Base-by-base conservation (phyloP, 2,888 invertebrate species). In the Agriopis marginaria region DNA sequence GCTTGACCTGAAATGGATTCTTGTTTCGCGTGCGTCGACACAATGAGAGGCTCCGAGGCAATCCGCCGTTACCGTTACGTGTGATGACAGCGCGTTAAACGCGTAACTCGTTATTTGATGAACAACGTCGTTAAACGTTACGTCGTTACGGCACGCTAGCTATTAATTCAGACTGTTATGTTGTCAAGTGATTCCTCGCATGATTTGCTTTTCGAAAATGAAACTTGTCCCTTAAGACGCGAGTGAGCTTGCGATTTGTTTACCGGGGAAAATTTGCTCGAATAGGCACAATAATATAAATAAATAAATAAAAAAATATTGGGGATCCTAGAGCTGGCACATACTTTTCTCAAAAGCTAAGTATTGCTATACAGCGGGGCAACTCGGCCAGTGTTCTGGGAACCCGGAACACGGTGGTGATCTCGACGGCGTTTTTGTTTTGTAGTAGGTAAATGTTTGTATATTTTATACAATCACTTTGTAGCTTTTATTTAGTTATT, bases 11-110 rank as follows among this genome's bases (percentile, higher is more conserved):
- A 54, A 45, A 62, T 44, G 49, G 53, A 66, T 66, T 66, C 66
- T 59, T 54, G 47, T 63, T 55, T 70, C 63, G 70, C 70, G 70
- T 66, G 70, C 54, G 23, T 55, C 42, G 17, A 39, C 55, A 53
- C 66, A 70, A 66, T 66, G 66, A 62, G 55, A 44, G 14, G 50
- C 65, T 58, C 65, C 55, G 47, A 59, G 39, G 64, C 55, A 61
- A 61, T 68, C 54, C 59, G 45, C 49, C 62, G 53, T 53, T 44
- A 49, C 62, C 63, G 66, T 56, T 56, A 70, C 66, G 70, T 70
- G 70, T 66, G 70, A 70, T 66, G 70, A 70, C 70, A 63, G 63
- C 70, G 70, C 70, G 70, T 66, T 66, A 66, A 68, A 61, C 61
- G 65, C 55, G 70, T 70, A 63, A 63, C 70, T 70, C 66, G 66